Evolutionary conservation across 2,113 vertebrate genomes (phyloP), one percentile per base, ranked within the genome.

Genomic region (Silurus glanis): DNA sequence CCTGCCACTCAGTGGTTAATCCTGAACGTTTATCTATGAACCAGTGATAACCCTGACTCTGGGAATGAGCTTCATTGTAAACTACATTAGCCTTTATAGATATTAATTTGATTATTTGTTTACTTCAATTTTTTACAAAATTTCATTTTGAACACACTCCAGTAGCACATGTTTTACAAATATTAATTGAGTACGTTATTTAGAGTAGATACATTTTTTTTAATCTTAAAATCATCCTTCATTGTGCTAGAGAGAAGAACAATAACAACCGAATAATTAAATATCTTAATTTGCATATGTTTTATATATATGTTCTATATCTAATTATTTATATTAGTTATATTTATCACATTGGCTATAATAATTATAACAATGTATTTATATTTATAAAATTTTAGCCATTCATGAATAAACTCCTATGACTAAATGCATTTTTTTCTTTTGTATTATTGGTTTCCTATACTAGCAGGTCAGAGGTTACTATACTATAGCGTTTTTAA

Each of bases 1-100:
- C 92, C 92, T 92, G 91, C 93, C 95, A 94, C 93, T 92, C 91
- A 83, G 58, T 90, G 82, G 86, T 86, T 89, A 28, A 92, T 93
- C 93, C 92, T 93, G 91, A 79, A 79, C 86, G 28, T 89, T 83
- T 86, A 86, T 85, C 88, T 75, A 81, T 56, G 85, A 86, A 86
- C 78, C 80, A 78, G 47, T 93, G 93, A 94, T 94, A 92, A 92
- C 88, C 89, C 83, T 90, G 74, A 69, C 82, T 90, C 91, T 91
- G 91, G 87, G 86, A 87, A 66, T 69, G 12, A 67, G 55, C 49
- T 55, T 21, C 37, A 67, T 64, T 69, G 37, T 83, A 83, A 83
- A 83, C 64, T 56, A 55, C 25, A 21, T 16, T 69, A 69, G n/a
- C 4, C 19, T 79, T 17, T 37, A 37, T 37, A 37, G 55, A 82